Base-by-base conservation (phyloP, 2,888 invertebrate genomes). In the Rhyacophila evoluta region DNA sequence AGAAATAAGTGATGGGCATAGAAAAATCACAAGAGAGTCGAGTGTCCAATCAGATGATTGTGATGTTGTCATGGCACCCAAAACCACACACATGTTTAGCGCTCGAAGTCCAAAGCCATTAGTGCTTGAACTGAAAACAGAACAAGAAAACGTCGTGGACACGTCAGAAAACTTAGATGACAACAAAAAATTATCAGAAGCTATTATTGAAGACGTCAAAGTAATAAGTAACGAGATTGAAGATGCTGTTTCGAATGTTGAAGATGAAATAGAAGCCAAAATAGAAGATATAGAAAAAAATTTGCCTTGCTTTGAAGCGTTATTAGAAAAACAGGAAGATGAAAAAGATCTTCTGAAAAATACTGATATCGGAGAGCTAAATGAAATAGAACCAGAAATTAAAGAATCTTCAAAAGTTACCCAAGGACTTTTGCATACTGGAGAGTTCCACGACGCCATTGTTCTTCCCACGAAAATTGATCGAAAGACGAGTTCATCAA, bases 391-490 rank as follows among this genome's bases (percentile, higher is more conserved):
- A 1, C 2, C 55, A 3, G 55, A 8, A 55, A 8, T 25, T 8
- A 55, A 55, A 19, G 55, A 55, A 19, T 19, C 55, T 55, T 25
- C 55, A 55, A 55, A 55, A 4, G 55, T 19, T 1, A 19, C 19
- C 10, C 25, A 67, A 36, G 73, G 78, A 10, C 71, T 82, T 19
- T 28, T 82, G 15, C 82, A 82, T 27, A 75, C 81, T 10, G 76
- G 82, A 39, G 82, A 82, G 39, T 82, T 81, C 70, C 82, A 82
- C 38, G 82, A 82, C 25, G 75, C 79, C n/a, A 41, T 81, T 11
- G 69, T 81, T n/a, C 71, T 82, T 6, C 82, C 82, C 2, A 82
- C 81, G 2, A 81, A 81, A 37, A 29, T 81, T 10, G 75, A 71
- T n/a, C 74, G 78, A 68, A 75, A 74, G 71, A 55, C 77, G 28